phyloP scores from a whole-genome alignment of 2,113 vertebrate genomes.

The Pitta sordida region DNA sequence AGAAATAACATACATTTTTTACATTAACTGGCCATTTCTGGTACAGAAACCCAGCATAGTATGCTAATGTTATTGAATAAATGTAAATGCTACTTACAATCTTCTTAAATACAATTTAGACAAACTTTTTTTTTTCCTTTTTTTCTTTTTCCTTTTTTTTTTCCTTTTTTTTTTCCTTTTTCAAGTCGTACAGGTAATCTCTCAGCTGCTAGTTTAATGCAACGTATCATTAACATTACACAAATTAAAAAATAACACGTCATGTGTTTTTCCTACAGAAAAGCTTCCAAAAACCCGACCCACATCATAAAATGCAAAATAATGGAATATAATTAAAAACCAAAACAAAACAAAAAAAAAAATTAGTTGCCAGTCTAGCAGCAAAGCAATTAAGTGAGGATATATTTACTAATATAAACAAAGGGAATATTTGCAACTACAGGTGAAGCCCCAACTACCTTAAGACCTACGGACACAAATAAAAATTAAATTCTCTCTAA shows the following conservation, averaged over 20 bases:
- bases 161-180: conserved; percentile 66
- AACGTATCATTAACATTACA: conserved; percentile 77
- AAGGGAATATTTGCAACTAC: conserved; percentile 74
- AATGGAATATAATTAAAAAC: conserved; percentile 77
- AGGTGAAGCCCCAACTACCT: conserved; percentile 72
- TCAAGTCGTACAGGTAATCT: conserved; percentile 74
- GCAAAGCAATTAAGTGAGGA: conserved; percentile 81
- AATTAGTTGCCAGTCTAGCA: conserved; percentile 82
- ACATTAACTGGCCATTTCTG: conserved; percentile 85
- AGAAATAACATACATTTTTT: conserved; percentile 85
- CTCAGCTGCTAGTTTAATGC: conserved; percentile 80
- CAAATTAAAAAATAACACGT: conserved; percentile 72
- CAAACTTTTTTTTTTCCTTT: conserved; percentile 75
- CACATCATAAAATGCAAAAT: conserved; percentile 78
- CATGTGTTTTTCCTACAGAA: conserved; percentile 77
- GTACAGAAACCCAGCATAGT: conserved; percentile 83
- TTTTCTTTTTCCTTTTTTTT: conserved; percentile 49
- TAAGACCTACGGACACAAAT: conserved; percentile 83
- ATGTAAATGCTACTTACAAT: conserved; percentile 88
- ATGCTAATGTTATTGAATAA: conserved; percentile 86
- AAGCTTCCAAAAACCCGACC: conserved; percentile 74
- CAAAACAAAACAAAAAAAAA: conserved; percentile 68
- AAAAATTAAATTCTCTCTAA: conserved; percentile 84
- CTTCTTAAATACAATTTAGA: conserved; percentile 85
- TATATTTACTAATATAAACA: conserved; percentile 75